Conservation (phyloP, 1,140 invertebrate genomes). For the Nasonia giraulti region DNA sequence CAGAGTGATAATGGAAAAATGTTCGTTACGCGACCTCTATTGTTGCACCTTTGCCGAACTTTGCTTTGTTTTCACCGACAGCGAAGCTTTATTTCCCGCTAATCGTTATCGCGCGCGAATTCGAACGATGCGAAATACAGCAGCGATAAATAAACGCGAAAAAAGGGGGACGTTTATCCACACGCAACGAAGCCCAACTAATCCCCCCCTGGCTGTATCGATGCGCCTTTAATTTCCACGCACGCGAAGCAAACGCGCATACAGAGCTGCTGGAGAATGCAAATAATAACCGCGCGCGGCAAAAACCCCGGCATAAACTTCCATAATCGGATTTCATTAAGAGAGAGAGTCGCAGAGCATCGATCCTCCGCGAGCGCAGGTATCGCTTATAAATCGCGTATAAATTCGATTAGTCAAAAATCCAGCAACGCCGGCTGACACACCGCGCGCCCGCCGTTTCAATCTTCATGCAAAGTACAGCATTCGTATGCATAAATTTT, state of each 20-base stretch:
- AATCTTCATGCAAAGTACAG: constrained; percentile 47
- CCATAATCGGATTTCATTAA: constrained; percentile 8
- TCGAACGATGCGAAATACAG: not conserved
- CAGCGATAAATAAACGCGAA: no score
- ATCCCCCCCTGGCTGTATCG: not conserved
- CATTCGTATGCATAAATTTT: constrained; percentile 52
- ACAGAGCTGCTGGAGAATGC: no score
- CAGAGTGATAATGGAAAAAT: constrained; percentile 47
- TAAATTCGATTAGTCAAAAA: constrained; percentile 48
- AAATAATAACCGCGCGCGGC: no score
- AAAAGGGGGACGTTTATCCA: no score
- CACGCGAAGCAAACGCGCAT: no score
- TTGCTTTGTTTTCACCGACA: constrained; percentile 22
- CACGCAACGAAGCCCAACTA: not conserved
- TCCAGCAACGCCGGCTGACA: not conserved
- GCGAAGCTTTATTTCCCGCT: no score
- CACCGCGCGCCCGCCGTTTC: not conserved
- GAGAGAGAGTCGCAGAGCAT: no score
- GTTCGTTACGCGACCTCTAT: not conserved
- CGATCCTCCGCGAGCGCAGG: not conserved
- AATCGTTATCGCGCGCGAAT: not conserved
- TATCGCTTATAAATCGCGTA: not conserved
- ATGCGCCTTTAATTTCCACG: no score
- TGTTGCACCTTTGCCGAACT: constrained; percentile 22
- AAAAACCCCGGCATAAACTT: not conserved